Evolutionary conservation across 2,113 vertebrate genomes (phyloP).

Genomic region (Mus musculus): GRCm39 chr10:52235001-52235500

Average conservation of each 20-base stretch:
- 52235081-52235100: constrained; percentile 18
- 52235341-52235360: constrained; percentile 38
- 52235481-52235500: not conserved
- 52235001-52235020: constrained; percentile 96
- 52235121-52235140: not conserved
- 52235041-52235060: constrained; percentile 55
- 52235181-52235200: not conserved
- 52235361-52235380: constrained; percentile 49
- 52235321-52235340: not conserved
- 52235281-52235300: not conserved
- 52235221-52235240: not conserved
- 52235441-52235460: not conserved
- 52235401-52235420: not conserved
- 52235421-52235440: not conserved
- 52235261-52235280: not conserved
- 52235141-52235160: not conserved
- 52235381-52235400: not conserved
- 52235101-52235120: not conserved
- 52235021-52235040: constrained; percentile 96
- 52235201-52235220: not conserved
- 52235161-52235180: not conserved
- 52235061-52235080: constrained; percentile 41
- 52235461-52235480: not conserved
- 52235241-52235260: not conserved
- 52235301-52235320: not conserved